Evolutionary conservation across 2,113 vertebrate species (phyloP), one percentile per base, ranked within the genome.

Genomic region (Chloropsis hardwickii): DNA sequence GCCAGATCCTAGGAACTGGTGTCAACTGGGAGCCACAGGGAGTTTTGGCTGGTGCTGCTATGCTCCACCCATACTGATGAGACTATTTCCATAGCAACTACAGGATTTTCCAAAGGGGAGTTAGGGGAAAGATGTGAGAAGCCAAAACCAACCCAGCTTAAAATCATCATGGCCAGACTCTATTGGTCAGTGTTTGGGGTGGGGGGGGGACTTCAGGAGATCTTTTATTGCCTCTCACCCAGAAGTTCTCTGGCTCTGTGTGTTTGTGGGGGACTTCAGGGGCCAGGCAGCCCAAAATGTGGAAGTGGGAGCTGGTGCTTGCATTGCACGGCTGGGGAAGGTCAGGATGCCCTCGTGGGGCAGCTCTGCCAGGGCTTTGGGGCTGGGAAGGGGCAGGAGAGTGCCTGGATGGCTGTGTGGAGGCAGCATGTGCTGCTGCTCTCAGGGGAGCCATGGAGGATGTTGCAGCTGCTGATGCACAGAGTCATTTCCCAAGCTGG

Each of bases 11-110:
- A 54, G 48, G 31, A 78, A 54, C 58, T 95, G 90, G 88, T 92
- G 90, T 96, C 56, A 83, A 53, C 79, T 96, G 93, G 93, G 93
- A 87, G 12, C 74, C 66, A 65, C 45, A 31, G 58, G 73, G 93
- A 70, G 24, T 66, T 93, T 56, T 66, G 80, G 81, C 64, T 31
- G 14, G 60, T 35, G 5, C 35, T 64, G 79, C 85, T 85, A 56
- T 0, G 8, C 82, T 96, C 84, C 74, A 83, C 74, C 82, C 95
- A 95, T 95, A 67, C 92, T 96, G 96, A 96, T 97, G 94, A 97
- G 96, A 74, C 27, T 58, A 97, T 97, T 96, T 95, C 96, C 96
- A 97, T 96, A 94, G 96, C 96, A 97, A 97, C 96, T 37, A 60
- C 85, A 58, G 92, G 51, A 45, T 83, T 81, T 79, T 88, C 90